A percentile compares a stretch with the other conserved stretches of the same genome.
Evolutionary conservation across 2,888 invertebrate genomes (phyloP).

Genomic region (Caenorhabditis becei): DNA sequence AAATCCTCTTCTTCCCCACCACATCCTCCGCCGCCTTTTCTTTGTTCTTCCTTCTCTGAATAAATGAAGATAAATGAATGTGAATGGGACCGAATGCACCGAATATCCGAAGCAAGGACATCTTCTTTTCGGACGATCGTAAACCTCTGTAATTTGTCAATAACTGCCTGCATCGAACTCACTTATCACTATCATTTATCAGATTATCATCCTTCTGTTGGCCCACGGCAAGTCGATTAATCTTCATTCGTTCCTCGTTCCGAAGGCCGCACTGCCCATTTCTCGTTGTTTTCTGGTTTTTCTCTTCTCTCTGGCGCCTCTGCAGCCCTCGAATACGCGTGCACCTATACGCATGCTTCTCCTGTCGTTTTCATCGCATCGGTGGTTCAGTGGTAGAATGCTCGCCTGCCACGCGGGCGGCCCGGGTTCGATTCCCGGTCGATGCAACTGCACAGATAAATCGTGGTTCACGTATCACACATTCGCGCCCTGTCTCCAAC

Average conservation of each 20-base stretch:
- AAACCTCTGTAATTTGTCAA: constrained; percentile 34
- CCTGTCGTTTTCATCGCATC: constrained; percentile 55
- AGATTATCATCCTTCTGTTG: constrained; percentile 25
- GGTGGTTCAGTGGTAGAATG: constrained; percentile 78
- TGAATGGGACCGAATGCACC: constrained; percentile 26
- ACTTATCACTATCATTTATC: constrained; percentile 39
- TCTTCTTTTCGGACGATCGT: constrained; percentile 3
- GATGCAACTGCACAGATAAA: constrained; percentile 70
- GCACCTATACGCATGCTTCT: background rate
- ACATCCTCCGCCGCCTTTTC: constrained; percentile 9
- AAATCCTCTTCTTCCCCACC: constrained; percentile 1
- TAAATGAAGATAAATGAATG: constrained; percentile 50
- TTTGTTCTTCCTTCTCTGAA: constrained; percentile 47
- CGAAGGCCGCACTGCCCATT: background rate
- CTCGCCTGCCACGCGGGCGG: constrained; percentile 78
- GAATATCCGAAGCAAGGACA: constrained; percentile 27
- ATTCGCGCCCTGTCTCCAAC: too few species aligned
- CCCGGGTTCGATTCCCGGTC: constrained; percentile 79
- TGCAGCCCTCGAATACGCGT: background rate
- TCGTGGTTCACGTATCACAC: too few species aligned
- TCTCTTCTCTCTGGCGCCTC: background rate
- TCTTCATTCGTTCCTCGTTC: constrained; percentile 31
- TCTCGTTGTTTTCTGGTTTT: background rate
- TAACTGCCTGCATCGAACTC: background rate
- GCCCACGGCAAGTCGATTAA: constrained; percentile 38